phyloP scores from a whole-genome alignment of 2,888 invertebrate species.

The Pterobdella sp. region DNA sequence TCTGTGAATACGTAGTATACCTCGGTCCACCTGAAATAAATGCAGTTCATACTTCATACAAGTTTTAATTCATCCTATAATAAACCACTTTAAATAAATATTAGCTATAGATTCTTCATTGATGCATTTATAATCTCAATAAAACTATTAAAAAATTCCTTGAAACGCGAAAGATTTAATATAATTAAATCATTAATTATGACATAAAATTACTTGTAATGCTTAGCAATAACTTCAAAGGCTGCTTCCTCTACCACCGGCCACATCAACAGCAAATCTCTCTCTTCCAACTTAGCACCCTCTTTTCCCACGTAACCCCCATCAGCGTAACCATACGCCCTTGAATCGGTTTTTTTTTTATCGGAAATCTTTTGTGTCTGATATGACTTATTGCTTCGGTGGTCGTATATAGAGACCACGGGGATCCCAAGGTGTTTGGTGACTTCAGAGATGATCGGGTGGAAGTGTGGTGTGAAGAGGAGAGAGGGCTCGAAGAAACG shows the following conservation, averaged over 20 bases:
- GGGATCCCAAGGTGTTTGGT: neutral
- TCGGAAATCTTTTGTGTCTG: neutral
- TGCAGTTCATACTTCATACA: too few species aligned
- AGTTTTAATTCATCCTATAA: too few species aligned
- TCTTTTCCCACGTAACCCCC: neutral
- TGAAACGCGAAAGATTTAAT: too few species aligned
- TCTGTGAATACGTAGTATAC: neutral
- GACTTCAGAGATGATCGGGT: neutral
- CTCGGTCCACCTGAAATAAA: neutral
- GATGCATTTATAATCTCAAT: too few species aligned
- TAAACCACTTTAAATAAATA: too few species aligned
- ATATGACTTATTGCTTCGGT: neutral
- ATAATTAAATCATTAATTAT: too few species aligned
- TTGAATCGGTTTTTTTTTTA: neutral
- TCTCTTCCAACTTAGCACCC: neutral
- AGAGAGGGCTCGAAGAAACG: constrained; percentile 5
- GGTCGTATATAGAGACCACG: neutral
- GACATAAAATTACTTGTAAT: too few species aligned
- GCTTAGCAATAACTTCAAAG: too few species aligned
- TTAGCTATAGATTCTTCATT: too few species aligned
- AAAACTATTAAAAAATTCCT: too few species aligned
- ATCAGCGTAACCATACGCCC: neutral
- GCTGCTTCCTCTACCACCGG: too few species aligned
- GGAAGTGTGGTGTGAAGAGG: neutral
- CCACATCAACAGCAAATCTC: neutral